phyloP scores from a whole-genome alignment of 2,113 vertebrate species.

The Centropus bengalensis region DNA sequence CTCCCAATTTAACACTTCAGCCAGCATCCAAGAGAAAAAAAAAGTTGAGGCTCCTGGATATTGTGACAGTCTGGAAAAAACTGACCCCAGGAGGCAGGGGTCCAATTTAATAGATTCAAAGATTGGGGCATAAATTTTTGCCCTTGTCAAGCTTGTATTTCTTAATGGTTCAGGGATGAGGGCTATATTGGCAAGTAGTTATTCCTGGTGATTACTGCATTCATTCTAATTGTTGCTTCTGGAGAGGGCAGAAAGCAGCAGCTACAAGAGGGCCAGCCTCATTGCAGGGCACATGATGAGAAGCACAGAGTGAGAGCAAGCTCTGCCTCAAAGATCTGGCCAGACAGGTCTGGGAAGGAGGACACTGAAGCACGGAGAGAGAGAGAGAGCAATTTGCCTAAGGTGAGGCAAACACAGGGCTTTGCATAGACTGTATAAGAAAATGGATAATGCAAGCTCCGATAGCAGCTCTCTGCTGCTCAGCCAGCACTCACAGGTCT shows the following conservation, averaged over 20 bases:
- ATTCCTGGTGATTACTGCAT: not conserved
- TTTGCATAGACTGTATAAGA: not conserved
- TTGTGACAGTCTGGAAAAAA: not conserved
- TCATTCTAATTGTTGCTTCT: not conserved
- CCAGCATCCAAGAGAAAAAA: not conserved
- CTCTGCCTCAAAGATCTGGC: not conserved
- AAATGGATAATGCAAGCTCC: not conserved
- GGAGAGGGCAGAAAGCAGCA: not conserved
- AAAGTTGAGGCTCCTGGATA: not conserved
- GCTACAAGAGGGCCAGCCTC: not conserved
- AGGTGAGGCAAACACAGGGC: not conserved
- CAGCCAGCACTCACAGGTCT: not conserved
- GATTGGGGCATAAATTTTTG: not conserved
- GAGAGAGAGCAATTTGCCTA: not conserved
- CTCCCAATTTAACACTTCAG: not conserved
- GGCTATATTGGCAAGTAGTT: not conserved
- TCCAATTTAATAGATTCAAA: not conserved
- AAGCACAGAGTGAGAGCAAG: not conserved
- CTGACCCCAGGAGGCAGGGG: not conserved
- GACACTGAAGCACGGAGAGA: not conserved
- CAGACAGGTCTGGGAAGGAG: not conserved
- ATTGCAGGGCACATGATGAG: not conserved
- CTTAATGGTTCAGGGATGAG: not conserved
- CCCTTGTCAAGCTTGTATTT: not conserved
- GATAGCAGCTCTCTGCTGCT: not conserved